phyloP scores from a whole-genome alignment of 2,888 invertebrate genomes.

The Dryadula phaetusa region DNA sequence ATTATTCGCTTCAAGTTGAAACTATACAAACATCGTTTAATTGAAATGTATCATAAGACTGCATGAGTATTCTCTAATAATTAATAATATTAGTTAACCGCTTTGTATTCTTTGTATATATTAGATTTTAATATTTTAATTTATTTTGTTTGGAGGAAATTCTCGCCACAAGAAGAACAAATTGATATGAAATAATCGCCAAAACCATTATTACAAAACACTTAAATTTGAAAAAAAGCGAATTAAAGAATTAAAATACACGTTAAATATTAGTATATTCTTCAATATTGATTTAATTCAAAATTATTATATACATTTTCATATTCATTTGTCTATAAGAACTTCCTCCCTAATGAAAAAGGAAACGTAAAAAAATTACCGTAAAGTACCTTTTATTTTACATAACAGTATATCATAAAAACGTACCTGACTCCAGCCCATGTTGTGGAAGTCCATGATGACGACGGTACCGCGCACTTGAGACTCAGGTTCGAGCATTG shows the following conservation, averaged over 20 bases:
- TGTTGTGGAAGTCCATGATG: slow-evolving; percentile 92
- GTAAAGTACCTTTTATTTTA: too few species aligned
- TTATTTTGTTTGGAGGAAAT: neutral
- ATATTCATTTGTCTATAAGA: too few species aligned
- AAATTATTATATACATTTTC: too few species aligned
- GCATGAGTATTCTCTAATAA: slow-evolving; percentile 1
- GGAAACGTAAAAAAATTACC: too few species aligned
- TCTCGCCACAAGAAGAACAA: neutral
- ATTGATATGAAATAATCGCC: too few species aligned
- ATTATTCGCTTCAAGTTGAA: slow-evolving; percentile 5
- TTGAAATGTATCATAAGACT: slow-evolving; percentile 1
- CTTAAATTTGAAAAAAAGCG: too few species aligned
- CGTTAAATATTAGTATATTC: too few species aligned
- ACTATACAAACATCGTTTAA: neutral
- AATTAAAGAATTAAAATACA: too few species aligned
- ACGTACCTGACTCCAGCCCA: slow-evolving; percentile 89
- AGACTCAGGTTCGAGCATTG: slow-evolving; percentile 88
- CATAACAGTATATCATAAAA: neutral
- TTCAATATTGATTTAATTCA: too few species aligned
- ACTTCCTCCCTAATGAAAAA: too few species aligned
- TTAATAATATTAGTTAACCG: neutral
- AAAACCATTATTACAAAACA: too few species aligned
- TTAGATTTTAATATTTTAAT: too few species aligned
- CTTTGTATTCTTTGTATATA: neutral
- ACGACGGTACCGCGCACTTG: slow-evolving; percentile 92